These are phyloP conservation scores for Diadromus collaris DNA, from an alignment of 2,888 invertebrate species.

Conservation along the genomic window DNA sequence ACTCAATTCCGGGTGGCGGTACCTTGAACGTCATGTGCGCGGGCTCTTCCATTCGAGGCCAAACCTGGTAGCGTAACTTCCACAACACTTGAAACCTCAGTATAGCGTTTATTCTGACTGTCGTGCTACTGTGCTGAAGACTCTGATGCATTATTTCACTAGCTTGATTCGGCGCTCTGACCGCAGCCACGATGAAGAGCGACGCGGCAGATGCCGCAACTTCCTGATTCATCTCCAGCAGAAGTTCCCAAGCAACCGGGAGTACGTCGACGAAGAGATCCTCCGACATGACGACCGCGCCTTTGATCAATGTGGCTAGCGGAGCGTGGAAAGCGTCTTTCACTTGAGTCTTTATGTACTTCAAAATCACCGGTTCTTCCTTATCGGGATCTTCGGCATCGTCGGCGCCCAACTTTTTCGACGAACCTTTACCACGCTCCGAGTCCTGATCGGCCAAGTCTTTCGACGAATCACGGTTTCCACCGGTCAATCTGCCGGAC, in stretches of 20 bases:
- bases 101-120: constrained; percentile 91
- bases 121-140: constrained; percentile 91
- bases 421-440: constrained; percentile 77
- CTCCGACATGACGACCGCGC: constrained; percentile 93
- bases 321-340: constrained; percentile 95
- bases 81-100: constrained; percentile 96
- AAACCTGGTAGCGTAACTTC: constrained; percentile 98
- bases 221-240: constrained; percentile 95
- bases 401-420: constrained; percentile 74
- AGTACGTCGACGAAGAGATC: constrained; percentile 94
- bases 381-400: constrained; percentile 80
- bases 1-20: constrained; percentile 99
- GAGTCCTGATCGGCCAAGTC: constrained; percentile 81
- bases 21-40: constrained; percentile 98
- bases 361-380: constrained; percentile 87
- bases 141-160: constrained; percentile 94
- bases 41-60: constrained; percentile 99
- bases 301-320: constrained; percentile 92
- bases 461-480: constrained; percentile 81
- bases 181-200: constrained; percentile 95
- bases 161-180: constrained; percentile 94
- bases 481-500: constrained; percentile 79
- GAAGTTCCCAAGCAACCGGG: constrained; percentile 96
- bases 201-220: constrained; percentile 93
- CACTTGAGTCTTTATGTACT: constrained; percentile 91